Conservation (phyloP, 2,888 invertebrate genomes). For the Xestia c-nigrum region DNA sequence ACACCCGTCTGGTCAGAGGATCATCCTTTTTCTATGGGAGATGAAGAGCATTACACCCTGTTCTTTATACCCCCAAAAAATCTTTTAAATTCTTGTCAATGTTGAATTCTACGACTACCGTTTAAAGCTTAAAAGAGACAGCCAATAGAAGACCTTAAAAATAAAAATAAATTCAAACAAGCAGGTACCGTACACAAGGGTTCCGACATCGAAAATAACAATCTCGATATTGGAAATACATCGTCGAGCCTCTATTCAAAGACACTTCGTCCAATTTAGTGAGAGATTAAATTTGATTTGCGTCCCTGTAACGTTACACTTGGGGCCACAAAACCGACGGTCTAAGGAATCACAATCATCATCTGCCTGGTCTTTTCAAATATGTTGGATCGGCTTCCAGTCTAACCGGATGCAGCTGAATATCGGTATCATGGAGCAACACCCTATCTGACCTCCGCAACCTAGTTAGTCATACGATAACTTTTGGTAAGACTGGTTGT, state of each 20-base stretch:
- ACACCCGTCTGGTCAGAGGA: no score
- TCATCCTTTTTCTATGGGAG: no score
- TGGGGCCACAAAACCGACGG: conserved; percentile 31
- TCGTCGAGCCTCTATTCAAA: conserved; percentile 57
- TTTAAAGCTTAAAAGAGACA: not conserved
- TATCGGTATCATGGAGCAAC: no score
- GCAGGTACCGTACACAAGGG: conserved; percentile 12
- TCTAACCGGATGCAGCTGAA: no score
- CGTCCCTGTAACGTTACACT: conserved; percentile 56
- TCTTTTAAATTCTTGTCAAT: not conserved
- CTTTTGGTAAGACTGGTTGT: no score
- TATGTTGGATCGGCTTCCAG: no score
- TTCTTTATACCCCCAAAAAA: no score
- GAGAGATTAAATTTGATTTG: conserved; percentile 67
- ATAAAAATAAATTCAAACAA: conserved; percentile 23
- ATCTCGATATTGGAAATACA: conserved; percentile 62
- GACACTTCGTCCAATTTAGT: conserved; percentile 62
- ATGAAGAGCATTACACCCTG: no score
- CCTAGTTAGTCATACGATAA: no score
- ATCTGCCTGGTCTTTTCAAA: no score
- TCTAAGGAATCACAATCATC: not conserved
- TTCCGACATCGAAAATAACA: conserved; percentile 54
- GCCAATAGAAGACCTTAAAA: not conserved
- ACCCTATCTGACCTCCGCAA: no score
- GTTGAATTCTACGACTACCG: not conserved